Evolutionary conservation across 2,113 vertebrate species (phyloP), one percentile per base, ranked within the genome.

Genomic region (Trogon surrucura): DNA sequence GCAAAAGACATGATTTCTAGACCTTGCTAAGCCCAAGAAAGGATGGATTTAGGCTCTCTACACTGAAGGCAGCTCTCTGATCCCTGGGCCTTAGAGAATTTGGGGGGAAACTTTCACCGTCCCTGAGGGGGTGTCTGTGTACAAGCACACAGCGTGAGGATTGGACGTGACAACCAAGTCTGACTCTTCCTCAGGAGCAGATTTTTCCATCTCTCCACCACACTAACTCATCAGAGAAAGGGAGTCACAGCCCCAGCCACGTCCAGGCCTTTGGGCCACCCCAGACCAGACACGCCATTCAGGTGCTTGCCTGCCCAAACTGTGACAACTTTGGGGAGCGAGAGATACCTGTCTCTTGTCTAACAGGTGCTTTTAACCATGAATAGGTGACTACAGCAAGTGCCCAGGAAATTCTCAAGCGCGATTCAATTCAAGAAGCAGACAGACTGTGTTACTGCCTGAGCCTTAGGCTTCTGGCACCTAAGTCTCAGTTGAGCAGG

Each of bases 261-360:
- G 25, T 30, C 58, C 71, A 61, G 51, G 18, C 41, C 61, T 79
- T 69, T 2, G 2, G 77, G 57, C 22, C 38, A 80, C 29, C 19
- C 25, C 47, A 27, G 51, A 47, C 61, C 16, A 23, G 13, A 27
- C 32, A 51, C 2, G 1, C 14, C 64, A 9, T 12, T 44, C 70
- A 50, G 44, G 27, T 38, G 27, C 60, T 70, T 41, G 64, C 44
- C 82, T 88, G 70, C n/a, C 60, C 29, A 29, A 82, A 41, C 48
- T 1, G 0, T 8, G 23, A 18, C 60, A 21, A 73, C 48, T 77
- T 1, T 58, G 54, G 13, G 54, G 38, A 67, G 13, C 0, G 3
- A 25, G 7, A 62, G 11, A 20, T 30, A n/a, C 75, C 75, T 10
- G 47, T 17, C 47, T 79, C 26, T 53, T 51, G 11, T 82, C 61